Evolutionary conservation across 2,113 vertebrate genomes (phyloP).

Genomic region (Macroglossus sobrinus): DNA sequence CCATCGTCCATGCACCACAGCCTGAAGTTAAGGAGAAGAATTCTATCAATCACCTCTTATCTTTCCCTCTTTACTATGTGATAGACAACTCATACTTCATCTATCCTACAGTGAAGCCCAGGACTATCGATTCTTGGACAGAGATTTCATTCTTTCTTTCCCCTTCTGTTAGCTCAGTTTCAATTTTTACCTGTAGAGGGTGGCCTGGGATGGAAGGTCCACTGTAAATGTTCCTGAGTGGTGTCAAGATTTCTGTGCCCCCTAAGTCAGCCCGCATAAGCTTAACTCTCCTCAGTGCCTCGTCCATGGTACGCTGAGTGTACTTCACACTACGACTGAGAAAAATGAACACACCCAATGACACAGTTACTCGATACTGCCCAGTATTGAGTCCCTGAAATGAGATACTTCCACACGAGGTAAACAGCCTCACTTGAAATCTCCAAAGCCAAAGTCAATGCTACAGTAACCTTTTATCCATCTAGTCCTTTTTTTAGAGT

Average conservation of each 20-base stretch:
- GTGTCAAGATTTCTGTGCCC: slow-evolving; percentile 87
- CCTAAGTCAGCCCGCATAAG: slow-evolving; percentile 80
- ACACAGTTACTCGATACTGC: rapidly evolving
- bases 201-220: slow-evolving; percentile 76
- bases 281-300: slow-evolving; percentile 80
- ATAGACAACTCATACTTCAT: neutral
- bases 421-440: neutral
- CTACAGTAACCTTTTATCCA: neutral
- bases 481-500: neutral
- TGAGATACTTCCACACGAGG: neutral
- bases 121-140: neutral
- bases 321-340: slow-evolving; percentile 87
- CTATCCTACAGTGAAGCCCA: neutral
- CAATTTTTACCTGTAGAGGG: slow-evolving; percentile 82
- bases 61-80: neutral
- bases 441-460: neutral
- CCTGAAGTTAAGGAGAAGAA: neutral
- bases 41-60: neutral
- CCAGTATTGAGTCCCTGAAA: rapidly evolving
- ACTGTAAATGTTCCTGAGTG: slow-evolving; percentile 83
- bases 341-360: neutral
- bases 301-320: slow-evolving; percentile 83
- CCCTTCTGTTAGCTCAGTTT: neutral
- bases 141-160: neutral
- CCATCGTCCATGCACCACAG: rapidly evolving